Base-by-base conservation (phyloP, 1,140 invertebrate species). In the Helicorthomorpha holstii region DNA sequence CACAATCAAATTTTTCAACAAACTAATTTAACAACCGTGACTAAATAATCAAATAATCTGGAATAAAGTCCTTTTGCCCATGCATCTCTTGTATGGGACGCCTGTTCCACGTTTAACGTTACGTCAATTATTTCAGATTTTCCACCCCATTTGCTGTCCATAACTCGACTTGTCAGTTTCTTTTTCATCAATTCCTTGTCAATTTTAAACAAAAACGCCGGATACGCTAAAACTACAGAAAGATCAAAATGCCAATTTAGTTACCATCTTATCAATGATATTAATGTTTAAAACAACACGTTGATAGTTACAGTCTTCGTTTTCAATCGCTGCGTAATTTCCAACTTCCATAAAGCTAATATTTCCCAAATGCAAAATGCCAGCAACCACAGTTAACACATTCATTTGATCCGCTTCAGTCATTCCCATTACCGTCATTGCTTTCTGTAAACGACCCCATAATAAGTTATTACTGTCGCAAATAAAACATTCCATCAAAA, bases 121-220 rank as follows among this genome's bases (percentile, higher is more conserved):
- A 81, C 75, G 56, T 83, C 78, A 21, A 83, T 78, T 42, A 71
- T 73, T 59, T 84, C 82, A 2, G 75, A 73, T 50, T 79, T 73
- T 49, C 69, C 72, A 49, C 81, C 81, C 81, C 82, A 83, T 70
- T 82, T 83, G 48, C 77, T 80, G 58, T 83, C 80, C 66, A 84
- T 79, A 55, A 75, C 69, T 1, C 80, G 68, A 46, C 77, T 78
- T 7, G 72, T 76, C 42, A 83, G 62, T 62, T 83, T 83, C 45
- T 69, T 69, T 38, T 73, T 71, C 47, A 85, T 64, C 25, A 71
- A 63, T 12, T 76, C 73, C 3, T 67, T 55, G 27, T 78, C 72
- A 38, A 85, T 71, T 45, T 76, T 74, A 21, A 85, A 69, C 24
- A 84, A 65, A 57, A 71, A 76, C 1, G 79, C 72, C 24, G 81